Conservation (phyloP, 2,113 vertebrate genomes). For the Petrocephalus microphthalmus region DNA sequence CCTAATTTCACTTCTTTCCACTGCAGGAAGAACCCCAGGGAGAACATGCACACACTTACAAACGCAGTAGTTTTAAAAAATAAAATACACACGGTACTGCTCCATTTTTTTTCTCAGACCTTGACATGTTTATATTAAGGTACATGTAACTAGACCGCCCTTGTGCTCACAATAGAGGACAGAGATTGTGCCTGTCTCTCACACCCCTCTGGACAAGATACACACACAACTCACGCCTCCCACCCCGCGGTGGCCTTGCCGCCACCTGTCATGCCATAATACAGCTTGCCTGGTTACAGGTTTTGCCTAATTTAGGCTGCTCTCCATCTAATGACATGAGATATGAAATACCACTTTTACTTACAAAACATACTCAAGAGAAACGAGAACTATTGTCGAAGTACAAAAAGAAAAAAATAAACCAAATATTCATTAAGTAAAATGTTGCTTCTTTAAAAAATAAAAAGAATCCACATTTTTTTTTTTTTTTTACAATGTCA, state of each 20-base stretch:
- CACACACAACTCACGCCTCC: slow-evolving; percentile 32
- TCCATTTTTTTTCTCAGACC: slow-evolving; percentile 48
- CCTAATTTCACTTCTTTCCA: background rate
- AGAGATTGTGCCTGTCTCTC: slow-evolving; percentile 43
- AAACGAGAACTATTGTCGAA: slow-evolving; percentile 46
- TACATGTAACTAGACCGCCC: slow-evolving; percentile 60
- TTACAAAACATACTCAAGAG: slow-evolving; percentile 55
- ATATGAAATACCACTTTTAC: slow-evolving; percentile 59
- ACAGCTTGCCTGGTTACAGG: slow-evolving; percentile 31
- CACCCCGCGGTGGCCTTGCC: slow-evolving; percentile 13
- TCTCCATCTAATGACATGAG: slow-evolving; percentile 36
- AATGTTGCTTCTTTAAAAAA: slow-evolving; percentile 55
- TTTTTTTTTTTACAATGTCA: slow-evolving; percentile 55
- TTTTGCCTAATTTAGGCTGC: slow-evolving; percentile 59
- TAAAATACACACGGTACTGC: background rate
- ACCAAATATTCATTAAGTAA: slow-evolving; percentile 47
- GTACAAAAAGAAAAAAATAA: slow-evolving; percentile 46
- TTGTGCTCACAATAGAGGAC: slow-evolving; percentile 64
- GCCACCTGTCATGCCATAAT: background rate
- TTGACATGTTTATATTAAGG: slow-evolving; percentile 63
- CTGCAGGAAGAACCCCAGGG: background rate
- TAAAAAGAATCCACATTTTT: slow-evolving; percentile 53
- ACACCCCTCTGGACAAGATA: slow-evolving; percentile 35
- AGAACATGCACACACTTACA: background rate
- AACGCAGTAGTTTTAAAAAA: background rate